phyloP scores from a whole-genome alignment of 2,888 invertebrate species.

The Smittia aterrima region DNA sequence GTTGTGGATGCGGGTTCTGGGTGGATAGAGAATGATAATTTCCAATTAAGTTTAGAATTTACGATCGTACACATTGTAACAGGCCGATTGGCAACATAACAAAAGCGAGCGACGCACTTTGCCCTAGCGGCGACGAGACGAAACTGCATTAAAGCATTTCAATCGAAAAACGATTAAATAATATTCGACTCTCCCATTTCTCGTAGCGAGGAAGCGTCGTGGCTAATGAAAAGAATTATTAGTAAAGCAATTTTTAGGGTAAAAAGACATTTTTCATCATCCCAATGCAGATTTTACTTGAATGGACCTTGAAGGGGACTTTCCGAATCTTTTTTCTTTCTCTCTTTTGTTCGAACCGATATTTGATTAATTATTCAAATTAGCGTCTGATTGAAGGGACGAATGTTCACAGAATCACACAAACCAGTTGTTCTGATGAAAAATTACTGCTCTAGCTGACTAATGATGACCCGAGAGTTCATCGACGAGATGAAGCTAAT shows the following conservation, averaged over 20 bases:
- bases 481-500: neutral
- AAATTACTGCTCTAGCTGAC: neutral
- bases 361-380: slow-evolving; percentile 39
- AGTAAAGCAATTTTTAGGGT: neutral
- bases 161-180: slow-evolving; percentile 11
- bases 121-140: neutral
- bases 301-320: neutral
- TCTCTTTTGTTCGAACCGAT: neutral
- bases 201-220: neutral
- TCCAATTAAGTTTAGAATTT: slow-evolving; percentile 36
- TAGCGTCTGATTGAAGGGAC: slow-evolving; percentile 17
- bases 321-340: neutral
- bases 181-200: neutral
- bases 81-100: neutral
- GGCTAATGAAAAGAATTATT: neutral
- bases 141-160: neutral
- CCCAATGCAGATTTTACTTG: neutral
- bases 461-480: slow-evolving; percentile 21
- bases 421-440: neutral
- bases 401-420: neutral
- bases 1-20: slow-evolving; percentile 1
- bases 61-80: slow-evolving; percentile 23
- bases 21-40: slow-evolving; percentile 12
- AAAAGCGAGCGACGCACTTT: neutral
- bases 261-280: slow-evolving; percentile 14